A percentile compares a stretch with the other conserved stretches of the same genome.
Evolutionary conservation across 2,797 vertebrate genomes (phyloP).

Genomic region (Melanotaenia pygmaea): DNA sequence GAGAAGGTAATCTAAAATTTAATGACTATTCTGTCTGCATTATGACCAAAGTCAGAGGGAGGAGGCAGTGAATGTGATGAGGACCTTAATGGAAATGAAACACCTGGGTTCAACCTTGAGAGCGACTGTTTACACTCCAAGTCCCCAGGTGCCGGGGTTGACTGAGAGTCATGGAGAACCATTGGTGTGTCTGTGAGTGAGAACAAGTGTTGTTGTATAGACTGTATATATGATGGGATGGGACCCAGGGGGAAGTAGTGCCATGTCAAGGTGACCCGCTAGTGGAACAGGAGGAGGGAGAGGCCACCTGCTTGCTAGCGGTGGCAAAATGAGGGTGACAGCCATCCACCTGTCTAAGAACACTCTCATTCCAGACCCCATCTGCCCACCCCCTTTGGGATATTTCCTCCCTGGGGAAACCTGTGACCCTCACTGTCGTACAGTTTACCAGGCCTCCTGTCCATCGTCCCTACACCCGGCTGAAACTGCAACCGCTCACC

Average conservation of each 20-base stretch:
- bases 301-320: constrained; percentile 83
- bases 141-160: constrained; percentile 76
- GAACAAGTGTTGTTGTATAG: constrained; percentile 43
- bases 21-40: constrained; percentile 74
- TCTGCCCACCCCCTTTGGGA: constrained; percentile 80
- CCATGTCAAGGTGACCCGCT: constrained; percentile 82
- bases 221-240: constrained; percentile 72
- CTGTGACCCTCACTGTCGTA: constrained; percentile 80
- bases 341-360: constrained; percentile 84
- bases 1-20: constrained; percentile 72
- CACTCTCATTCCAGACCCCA: constrained; percentile 75
- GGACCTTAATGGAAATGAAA: constrained; percentile 81
- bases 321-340: constrained; percentile 82
- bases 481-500: constrained; percentile 56
- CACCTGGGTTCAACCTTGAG: constrained; percentile 82
- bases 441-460: constrained; percentile 72
- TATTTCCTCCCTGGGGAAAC: constrained; percentile 73
- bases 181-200: constrained; percentile 42
- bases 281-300: constrained; percentile 64
- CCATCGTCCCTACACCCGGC: constrained; percentile 50
- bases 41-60: constrained; percentile 75
- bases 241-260: constrained; percentile 68
- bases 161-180: constrained; percentile 64
- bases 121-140: constrained; percentile 68
- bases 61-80: constrained; percentile 66